Conservation (phyloP, 2,113 vertebrate genomes). For the Leucosticte australis region DNA sequence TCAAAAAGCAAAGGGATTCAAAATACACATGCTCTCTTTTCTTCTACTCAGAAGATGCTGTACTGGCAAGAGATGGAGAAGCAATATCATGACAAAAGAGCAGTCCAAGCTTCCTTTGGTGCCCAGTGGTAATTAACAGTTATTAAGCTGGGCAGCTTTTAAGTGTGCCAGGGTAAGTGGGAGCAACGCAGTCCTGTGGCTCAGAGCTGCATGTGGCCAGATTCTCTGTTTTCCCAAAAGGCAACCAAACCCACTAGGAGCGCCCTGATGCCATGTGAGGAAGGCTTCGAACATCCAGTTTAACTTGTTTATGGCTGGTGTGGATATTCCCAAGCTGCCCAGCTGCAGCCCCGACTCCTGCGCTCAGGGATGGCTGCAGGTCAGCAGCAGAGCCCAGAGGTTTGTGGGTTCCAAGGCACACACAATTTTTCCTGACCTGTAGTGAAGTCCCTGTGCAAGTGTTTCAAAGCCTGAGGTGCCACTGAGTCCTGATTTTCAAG, state of each 20-base stretch:
- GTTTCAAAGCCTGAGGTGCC: background rate
- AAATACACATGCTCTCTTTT: background rate
- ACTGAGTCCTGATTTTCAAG: background rate
- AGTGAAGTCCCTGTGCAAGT: background rate
- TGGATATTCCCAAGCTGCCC: conserved; percentile 13
- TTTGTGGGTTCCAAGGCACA: background rate
- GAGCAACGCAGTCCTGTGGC: background rate
- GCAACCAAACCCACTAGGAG: conserved; percentile 26
- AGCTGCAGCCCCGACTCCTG: background rate
- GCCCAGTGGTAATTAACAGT: conserved; percentile 27
- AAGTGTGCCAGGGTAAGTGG: background rate
- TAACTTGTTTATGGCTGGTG: background rate
- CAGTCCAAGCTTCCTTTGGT: conserved; percentile 16
- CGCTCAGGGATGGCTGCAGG: background rate
- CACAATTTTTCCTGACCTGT: background rate
- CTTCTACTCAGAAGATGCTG: background rate
- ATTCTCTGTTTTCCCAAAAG: conserved; percentile 19
- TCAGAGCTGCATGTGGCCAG: conserved; percentile 7
- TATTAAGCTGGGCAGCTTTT: conserved; percentile 28
- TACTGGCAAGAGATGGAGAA: background rate
- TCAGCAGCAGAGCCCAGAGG: background rate
- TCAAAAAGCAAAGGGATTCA: background rate
- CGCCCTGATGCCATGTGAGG: background rate
- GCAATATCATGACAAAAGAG: background rate
- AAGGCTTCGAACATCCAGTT: conserved; percentile 6